Evolutionary conservation across 2,888 invertebrate species (phyloP).

Genomic region (Drosophila histrio): DNA sequence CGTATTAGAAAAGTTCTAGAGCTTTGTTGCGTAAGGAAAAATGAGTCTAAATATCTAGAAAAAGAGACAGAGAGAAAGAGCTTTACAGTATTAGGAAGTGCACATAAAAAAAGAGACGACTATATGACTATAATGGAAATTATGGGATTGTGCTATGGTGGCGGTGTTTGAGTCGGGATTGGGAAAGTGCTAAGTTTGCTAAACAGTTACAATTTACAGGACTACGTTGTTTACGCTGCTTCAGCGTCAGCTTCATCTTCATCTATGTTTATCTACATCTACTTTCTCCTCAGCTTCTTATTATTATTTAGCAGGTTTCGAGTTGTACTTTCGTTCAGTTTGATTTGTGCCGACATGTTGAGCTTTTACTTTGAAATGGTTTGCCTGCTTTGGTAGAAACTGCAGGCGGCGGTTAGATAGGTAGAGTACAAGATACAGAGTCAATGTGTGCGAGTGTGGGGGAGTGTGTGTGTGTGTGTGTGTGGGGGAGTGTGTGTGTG

Average conservation of each 20-base stretch:
- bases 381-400: constrained; percentile 47
- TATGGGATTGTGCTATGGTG: constrained; percentile 45
- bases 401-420: constrained; percentile 22
- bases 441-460: neutral
- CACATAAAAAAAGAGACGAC: constrained; percentile 17
- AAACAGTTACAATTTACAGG: constrained; percentile 67
- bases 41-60: neutral
- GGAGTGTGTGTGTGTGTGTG: neutral
- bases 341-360: constrained; percentile 72
- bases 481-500: neutral
- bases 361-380: constrained; percentile 82
- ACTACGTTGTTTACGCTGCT: constrained; percentile 61
- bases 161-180: constrained; percentile 21
- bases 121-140: constrained; percentile 37
- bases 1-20: constrained; percentile 18
- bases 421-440: constrained; percentile 1
- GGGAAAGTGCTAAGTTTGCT: constrained; percentile 27
- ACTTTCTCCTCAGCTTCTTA: constrained; percentile 2
- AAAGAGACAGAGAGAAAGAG: neutral
- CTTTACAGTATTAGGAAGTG: constrained; percentile 22
- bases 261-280: constrained; percentile 2
- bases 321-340: constrained; percentile 64
- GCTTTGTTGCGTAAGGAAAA: neutral
- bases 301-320: constrained; percentile 29
- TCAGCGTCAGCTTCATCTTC: constrained; percentile 20